These are phyloP conservation scores for Isotomurus palustris DNA, from an alignment of 2,888 invertebrate genomes.

Conservation along the genomic window DNA sequence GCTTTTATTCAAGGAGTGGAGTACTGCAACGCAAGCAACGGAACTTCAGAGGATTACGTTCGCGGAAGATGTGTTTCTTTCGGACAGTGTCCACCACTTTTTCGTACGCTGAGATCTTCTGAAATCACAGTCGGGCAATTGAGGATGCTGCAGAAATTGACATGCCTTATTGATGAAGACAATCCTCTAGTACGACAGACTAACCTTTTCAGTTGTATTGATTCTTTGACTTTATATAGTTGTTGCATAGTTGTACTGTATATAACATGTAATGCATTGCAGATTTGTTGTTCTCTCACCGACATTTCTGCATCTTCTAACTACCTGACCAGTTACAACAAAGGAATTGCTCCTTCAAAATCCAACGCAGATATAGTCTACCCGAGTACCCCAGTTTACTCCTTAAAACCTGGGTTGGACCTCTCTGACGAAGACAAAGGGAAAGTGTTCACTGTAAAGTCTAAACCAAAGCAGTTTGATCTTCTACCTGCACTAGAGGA, in stretches of 20 bases:
- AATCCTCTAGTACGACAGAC: constrained; percentile 25
- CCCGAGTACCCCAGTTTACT: background rate
- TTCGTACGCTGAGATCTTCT: constrained; percentile 28
- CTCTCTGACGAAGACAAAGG: background rate
- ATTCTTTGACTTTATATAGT: too few relatives aligned
- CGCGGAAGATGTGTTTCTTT: constrained; percentile 35
- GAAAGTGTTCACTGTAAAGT: too few relatives aligned
- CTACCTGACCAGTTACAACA: background rate
- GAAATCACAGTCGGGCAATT: constrained; percentile 26
- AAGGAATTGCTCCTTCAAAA: background rate
- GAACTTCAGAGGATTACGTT: background rate
- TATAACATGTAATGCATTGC: too few relatives aligned
- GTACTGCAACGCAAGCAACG: background rate
- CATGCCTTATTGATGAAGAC: constrained; percentile 25
- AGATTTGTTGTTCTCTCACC: constrained; percentile 10
- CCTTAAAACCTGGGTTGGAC: background rate
- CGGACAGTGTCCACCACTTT: constrained; percentile 33
- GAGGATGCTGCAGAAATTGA: constrained; percentile 33
- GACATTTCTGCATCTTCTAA: background rate
- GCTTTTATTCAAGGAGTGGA: too few relatives aligned
- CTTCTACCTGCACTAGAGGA: constrained; percentile 29
- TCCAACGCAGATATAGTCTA: background rate
- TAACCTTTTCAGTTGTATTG: constrained; percentile 1
- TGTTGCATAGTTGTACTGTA: too few relatives aligned
- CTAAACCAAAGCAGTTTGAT: constrained; percentile 18